phyloP scores from a whole-genome alignment of 2,113 vertebrate genomes.

The Ranitomeya variabilis region DNA sequence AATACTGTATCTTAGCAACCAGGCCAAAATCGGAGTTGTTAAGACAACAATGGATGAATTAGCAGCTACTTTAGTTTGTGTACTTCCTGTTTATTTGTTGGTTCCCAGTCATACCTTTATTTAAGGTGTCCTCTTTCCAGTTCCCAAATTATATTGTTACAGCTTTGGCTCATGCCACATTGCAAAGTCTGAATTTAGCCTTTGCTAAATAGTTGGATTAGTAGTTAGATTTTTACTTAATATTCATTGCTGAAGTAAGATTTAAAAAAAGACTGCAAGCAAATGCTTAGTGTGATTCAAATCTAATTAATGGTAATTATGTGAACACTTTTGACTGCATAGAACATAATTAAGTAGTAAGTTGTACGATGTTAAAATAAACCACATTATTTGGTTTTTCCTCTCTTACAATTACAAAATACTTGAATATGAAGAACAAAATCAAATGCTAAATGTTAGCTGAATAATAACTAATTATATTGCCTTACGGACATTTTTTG shows the following conservation, averaged over 20 bases:
- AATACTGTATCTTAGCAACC: too few species aligned
- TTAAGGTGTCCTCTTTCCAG: too few species aligned
- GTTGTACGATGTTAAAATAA: not conserved
- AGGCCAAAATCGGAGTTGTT: too few species aligned
- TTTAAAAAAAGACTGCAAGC: not conserved
- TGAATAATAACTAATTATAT: slow-evolving; percentile 3
- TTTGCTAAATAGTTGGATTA: too few species aligned
- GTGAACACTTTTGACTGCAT: not conserved
- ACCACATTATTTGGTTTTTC: not conserved
- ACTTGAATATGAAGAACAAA: not conserved
- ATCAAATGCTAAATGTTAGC: slow-evolving; percentile 7
- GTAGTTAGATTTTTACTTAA: too few species aligned
- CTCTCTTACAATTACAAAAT: slow-evolving; percentile 1
- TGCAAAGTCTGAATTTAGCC: too few species aligned
- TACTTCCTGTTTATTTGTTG: too few species aligned
- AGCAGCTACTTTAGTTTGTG: too few species aligned
- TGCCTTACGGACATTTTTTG: not conserved
- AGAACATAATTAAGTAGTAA: not conserved
- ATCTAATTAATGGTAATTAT: not conserved
- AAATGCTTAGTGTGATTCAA: not conserved
- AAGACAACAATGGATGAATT: too few species aligned
- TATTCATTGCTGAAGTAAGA: not conserved
- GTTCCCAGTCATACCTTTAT: too few species aligned
- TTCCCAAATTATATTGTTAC: too few species aligned
- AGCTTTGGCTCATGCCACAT: too few species aligned